A percentile compares a stretch with the other conserved stretches of the same genome.
These are phyloP conservation scores for Macrocentrus cingulum DNA, from an alignment of 1,140 invertebrate genomes.

Conservation along the genomic window DNA sequence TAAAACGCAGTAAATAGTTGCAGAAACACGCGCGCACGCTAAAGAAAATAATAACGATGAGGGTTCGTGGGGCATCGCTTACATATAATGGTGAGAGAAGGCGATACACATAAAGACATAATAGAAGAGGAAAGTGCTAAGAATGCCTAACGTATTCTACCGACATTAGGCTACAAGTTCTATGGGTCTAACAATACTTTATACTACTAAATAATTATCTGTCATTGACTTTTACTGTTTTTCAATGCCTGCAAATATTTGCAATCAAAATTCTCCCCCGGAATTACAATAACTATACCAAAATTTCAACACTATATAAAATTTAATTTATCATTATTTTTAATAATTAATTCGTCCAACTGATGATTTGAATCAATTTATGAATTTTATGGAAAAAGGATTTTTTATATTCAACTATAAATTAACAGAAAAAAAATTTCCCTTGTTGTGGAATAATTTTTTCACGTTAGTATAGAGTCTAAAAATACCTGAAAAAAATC, in stretches of 20 bases:
- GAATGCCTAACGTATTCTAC: neutral
- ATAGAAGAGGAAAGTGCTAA: neutral
- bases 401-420: too few relatives aligned
- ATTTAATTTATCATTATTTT: too few relatives aligned
- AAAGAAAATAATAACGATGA: slow-evolving; percentile 15
- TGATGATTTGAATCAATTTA: too few relatives aligned
- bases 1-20: slow-evolving; percentile 14
- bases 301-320: too few relatives aligned
- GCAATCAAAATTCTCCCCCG: neutral
- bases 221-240: neutral
- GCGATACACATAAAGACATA: neutral
- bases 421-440: too few relatives aligned
- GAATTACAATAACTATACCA: neutral
- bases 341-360: too few relatives aligned
- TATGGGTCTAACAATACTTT: neutral
- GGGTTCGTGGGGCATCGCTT: neutral
- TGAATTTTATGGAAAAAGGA: too few relatives aligned
- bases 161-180: neutral
- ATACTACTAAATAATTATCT: neutral
- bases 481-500: too few relatives aligned
- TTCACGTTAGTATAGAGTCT: too few relatives aligned
- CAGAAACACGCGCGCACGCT: neutral
- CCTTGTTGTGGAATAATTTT: too few relatives aligned
- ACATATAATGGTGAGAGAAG: neutral
- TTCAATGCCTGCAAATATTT: neutral